Evolutionary conservation across 1,140 invertebrate species (phyloP), one percentile per base, ranked within the genome.

Genomic region (Anoplophora glabripennis): DNA sequence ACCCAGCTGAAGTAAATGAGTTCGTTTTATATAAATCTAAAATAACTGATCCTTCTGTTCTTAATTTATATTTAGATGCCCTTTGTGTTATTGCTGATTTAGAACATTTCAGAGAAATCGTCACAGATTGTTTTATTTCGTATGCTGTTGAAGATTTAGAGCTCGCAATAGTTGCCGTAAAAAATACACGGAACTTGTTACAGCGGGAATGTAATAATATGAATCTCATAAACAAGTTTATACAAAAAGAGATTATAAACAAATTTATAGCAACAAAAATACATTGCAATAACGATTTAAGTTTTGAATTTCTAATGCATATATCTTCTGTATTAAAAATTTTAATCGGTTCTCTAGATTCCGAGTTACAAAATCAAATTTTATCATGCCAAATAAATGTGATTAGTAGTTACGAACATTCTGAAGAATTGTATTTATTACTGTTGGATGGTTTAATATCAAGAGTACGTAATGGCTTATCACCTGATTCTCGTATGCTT

Each of bases 401-500:
- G 21, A 28, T 28, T 28, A 28, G 21, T 28, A 28, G 21, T 5
- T 9, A 42, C 2, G 36, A 46, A 40, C 28, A 61, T 42, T 59
- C 56, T 18, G 18, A 17, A 33, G 37, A 21, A 18, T 36, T 64
- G 21, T 54, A 52, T 54, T 10, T 54, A 17, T 18, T 44, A 11
- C 8, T 54, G 11, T 28, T 54, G 28, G 21, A 54, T 36, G 52
- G 52, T n/a, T 33, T 54, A 10, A 14, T 36, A 12, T 42, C n/a
- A 7, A 15, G 15, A 4, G 47, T 80, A 49, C 67, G 69, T 55
- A 63, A 70, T 54, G 69, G 58, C 36, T 51, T 80, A 9, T 62
- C 66, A 58, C 68, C 74, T 55, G 74, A 75, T 54, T 69, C 75
- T 45, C 66, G 72, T 14, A 68, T 80, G 36, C 63, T 80, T 64